These are phyloP conservation scores for Phyllopteryx taeniolatus DNA, from an alignment of 2,113 vertebrate genomes.

Conservation along the genomic window DNA sequence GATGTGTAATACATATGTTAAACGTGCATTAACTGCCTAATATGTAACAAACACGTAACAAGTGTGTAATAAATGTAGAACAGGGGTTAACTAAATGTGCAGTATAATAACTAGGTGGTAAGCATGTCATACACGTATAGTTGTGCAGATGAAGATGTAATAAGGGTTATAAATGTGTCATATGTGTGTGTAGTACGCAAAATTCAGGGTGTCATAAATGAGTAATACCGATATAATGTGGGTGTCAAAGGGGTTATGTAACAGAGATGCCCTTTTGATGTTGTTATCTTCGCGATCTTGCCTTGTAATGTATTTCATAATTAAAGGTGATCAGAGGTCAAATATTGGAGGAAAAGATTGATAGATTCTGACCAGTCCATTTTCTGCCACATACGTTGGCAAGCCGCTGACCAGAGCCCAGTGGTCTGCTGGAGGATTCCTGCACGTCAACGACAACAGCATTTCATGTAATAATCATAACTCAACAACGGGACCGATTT, in stretches of 20 bases:
- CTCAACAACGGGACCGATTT: background rate
- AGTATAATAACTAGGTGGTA: background rate
- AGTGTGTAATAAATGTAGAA: too few species aligned
- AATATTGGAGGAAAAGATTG: background rate
- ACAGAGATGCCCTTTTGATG: too few species aligned
- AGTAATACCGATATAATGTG: too few species aligned
- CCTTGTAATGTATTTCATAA: background rate
- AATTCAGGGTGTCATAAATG: too few species aligned
- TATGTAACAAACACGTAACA: background rate
- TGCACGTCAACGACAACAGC: constrained; percentile 25
- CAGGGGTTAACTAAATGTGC: too few species aligned
- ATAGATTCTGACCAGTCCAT: constrained; percentile 68
- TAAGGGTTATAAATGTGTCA: too few species aligned
- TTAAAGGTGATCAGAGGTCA: background rate
- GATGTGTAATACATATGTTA: too few species aligned
- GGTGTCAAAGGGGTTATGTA: too few species aligned
- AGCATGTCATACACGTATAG: too few species aligned
- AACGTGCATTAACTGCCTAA: background rate
- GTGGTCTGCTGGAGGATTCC: constrained; percentile 72
- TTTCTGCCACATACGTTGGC: constrained; percentile 77
- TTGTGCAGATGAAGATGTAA: too few species aligned
- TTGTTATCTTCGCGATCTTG: too few species aligned
- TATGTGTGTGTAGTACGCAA: background rate
- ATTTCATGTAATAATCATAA: background rate
- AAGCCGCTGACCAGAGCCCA: constrained; percentile 76